Base-by-base conservation (phyloP, 2,113 vertebrate genomes). In the Passer montanus region DNA sequence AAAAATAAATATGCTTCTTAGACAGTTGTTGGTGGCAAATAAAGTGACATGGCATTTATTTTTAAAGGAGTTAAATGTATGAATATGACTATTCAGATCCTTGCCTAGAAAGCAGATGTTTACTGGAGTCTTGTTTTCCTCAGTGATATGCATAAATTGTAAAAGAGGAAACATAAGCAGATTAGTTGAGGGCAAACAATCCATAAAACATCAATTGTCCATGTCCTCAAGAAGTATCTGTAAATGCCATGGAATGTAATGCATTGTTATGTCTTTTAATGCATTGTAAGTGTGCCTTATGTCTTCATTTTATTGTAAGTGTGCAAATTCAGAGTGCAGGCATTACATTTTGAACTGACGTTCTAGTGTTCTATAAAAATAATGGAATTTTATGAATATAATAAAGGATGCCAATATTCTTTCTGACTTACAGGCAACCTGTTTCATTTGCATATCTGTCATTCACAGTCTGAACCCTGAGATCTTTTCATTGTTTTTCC, bases 391-490 rank as follows among this genome's bases (percentile, higher is more conserved):
- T 15, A 19, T 80, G 52, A 78, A 76, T 85, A 79, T 88, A 92
- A 95, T 80, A 95, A 93, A 95, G 83, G 90, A 50, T 37, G 63
- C 70, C 79, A 93, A 13, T 88, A 46, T 74, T 92, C 59, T 35
- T 75, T 94, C 73, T 96, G 91, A 94, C 30, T 94, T 84, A 77
- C 43, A 88, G 84, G 87, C 92, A 91, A 49, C 77, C 93, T 76
- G 56, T 74, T 90, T 79, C 86, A 95, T 74, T 75, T 96, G 92
- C 79, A 75, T 93, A 94, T 85, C 84, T 97, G 49, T 97, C 95
- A 91, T 92, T 97, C 93, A 96, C 69, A 95, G 64, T 94, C 87
- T 75, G 94, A 94, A 95, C 80, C 81, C 86, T 92, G 95, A 96
- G 80, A 86, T 89, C n/a, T 93, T 87, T 80, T 90, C 62, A 75